Evolutionary conservation across 2,113 vertebrate genomes (phyloP).

Genomic region (Talpa occidentalis): DNA sequence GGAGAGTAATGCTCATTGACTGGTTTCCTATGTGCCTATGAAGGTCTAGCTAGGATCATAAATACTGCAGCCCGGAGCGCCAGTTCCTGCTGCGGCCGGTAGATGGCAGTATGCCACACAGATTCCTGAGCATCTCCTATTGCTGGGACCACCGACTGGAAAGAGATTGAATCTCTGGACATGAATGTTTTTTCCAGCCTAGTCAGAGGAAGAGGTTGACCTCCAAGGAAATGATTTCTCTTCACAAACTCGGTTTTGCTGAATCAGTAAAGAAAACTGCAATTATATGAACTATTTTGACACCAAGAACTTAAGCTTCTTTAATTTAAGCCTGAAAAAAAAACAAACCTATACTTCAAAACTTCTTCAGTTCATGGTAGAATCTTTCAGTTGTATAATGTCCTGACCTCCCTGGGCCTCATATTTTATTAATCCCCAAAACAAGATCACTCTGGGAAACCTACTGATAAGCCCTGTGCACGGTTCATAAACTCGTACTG

Average conservation of each 20-base stretch:
- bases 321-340: slow-evolving; percentile 47
- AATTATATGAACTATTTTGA: slow-evolving; percentile 43
- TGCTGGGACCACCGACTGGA: background rate
- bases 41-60: background rate
- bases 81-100: slow-evolving; percentile 78
- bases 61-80: background rate
- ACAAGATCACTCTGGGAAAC: background rate
- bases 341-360: slow-evolving; percentile 33
- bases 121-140: slow-evolving; percentile 31
- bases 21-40: slow-evolving; percentile 40
- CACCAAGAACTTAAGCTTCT: slow-evolving; percentile 22
- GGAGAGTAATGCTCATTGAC: accelerated
- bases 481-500: background rate
- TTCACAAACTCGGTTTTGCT: slow-evolving; percentile 61
- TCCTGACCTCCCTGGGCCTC: background rate
- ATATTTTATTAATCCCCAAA: slow-evolving; percentile 40
- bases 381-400: background rate
- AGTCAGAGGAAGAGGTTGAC: background rate
- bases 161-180: background rate
- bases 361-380: background rate
- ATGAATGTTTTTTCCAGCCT: slow-evolving; percentile 23
- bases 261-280: slow-evolving; percentile 72
- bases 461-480: background rate
- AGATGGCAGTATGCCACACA: slow-evolving; percentile 87
- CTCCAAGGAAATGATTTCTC: background rate